A percentile compares a stretch with the other conserved stretches of the same genome.
These are phyloP conservation scores for Pagrus major DNA, from an alignment of 2,113 vertebrate species.

Conservation along the genomic window DNA sequence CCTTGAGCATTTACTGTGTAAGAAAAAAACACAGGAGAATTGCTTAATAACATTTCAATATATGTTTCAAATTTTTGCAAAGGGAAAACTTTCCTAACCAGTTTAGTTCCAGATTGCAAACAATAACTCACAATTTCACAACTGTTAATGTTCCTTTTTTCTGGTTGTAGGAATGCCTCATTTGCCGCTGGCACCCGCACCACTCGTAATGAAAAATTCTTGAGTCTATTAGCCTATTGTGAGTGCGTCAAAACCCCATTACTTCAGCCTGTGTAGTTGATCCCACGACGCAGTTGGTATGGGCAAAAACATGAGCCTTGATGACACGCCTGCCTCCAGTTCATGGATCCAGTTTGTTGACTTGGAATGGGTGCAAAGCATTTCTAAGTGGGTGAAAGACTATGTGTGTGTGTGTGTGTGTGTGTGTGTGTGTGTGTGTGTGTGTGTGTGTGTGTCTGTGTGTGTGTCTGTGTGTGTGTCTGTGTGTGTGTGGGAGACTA, in stretches of 20 bases:
- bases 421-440: not conserved
- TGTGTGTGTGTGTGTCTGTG: too few relatives aligned
- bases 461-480: not conserved
- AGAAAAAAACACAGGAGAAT: not conserved
- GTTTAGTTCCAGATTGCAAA: not conserved
- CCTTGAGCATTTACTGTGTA: not conserved
- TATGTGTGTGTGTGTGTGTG: not conserved
- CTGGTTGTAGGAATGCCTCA: conserved; percentile 7
- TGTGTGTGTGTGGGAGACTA: not conserved
- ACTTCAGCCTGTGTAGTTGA: not conserved
- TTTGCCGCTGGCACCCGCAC: not conserved
- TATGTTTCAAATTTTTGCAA: conserved; percentile 61
- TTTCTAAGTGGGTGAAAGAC: conserved; percentile 12
- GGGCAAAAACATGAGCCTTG: not conserved
- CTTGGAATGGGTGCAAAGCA: not conserved
- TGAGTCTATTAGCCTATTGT: not conserved
- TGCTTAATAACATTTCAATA: not conserved
- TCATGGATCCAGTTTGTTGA: conserved; percentile 4
- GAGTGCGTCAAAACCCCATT: not conserved
- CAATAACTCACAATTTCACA: not conserved
- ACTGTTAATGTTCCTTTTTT: not conserved
- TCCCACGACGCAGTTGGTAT: not conserved
- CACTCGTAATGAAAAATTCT: not conserved
- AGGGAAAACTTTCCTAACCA: not conserved
- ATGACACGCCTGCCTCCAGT: not conserved